Evolutionary conservation across 1,140 invertebrate genomes (phyloP).

Genomic region (Ostrea denselamellosa): DNA sequence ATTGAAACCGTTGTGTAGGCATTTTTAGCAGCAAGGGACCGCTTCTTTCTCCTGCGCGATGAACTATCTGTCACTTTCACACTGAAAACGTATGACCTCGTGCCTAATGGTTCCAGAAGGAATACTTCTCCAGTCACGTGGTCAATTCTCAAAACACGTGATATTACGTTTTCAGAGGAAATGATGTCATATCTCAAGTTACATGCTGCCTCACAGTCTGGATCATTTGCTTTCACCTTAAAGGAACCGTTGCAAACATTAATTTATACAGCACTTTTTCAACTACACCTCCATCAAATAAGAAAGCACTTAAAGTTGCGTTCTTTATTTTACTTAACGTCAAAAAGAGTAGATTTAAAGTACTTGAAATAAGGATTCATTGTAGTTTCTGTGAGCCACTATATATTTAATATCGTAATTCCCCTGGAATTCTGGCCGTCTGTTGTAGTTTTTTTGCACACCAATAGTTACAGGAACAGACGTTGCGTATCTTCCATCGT

Average conservation of each 20-base stretch:
- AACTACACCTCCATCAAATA: background rate
- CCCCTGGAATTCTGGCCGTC: conserved; percentile 9
- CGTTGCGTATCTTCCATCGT: conserved; percentile 19
- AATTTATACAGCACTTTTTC: background rate
- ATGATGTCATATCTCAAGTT: conserved; percentile 16
- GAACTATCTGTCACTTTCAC: conserved; percentile 30
- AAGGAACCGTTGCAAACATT: background rate
- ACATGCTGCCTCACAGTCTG: conserved; percentile 13
- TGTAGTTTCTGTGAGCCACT: conserved; percentile 31
- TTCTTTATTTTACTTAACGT: background rate
- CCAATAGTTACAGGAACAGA: conserved; percentile 5
- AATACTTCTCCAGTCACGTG: conserved; percentile 6
- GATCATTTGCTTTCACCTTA: conserved; percentile 28
- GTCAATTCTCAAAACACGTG: conserved; percentile 1
- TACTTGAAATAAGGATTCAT: conserved; percentile 40
- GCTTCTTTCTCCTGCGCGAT: background rate
- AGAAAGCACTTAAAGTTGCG: background rate
- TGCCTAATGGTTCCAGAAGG: background rate
- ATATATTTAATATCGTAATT: conserved; percentile 42
- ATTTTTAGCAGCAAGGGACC: background rate
- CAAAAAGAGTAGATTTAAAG: background rate
- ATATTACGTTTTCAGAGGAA: background rate
- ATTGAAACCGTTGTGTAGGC: conserved; percentile 30
- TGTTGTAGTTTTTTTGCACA: background rate
- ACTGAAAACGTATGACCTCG: conserved; percentile 1